These are phyloP conservation scores for Papilio elwesi DNA, from an alignment of 2,888 invertebrate species.

Conservation along the genomic window DNA sequence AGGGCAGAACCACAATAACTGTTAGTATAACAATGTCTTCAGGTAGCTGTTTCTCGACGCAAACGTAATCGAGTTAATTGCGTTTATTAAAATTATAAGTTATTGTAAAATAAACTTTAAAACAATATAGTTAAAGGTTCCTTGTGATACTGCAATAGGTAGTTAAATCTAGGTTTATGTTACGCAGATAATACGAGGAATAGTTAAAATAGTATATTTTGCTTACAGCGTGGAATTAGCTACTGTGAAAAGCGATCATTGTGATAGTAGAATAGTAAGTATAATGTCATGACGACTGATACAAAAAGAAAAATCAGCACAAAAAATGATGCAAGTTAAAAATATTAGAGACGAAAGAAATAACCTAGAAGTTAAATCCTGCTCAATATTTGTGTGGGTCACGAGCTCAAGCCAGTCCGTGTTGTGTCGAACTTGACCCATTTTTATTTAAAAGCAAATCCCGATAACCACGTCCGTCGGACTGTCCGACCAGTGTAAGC, in stretches of 20 bases:
- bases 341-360: constrained; percentile 12
- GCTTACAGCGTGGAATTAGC: not conserved
- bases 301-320: not conserved
- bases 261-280: too few relatives aligned
- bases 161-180: not conserved
- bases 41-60: constrained; percentile 70
- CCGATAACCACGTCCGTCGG: constrained; percentile 31
- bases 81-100: constrained; percentile 40
- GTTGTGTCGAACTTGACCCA: constrained; percentile 15
- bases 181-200: constrained; percentile 4
- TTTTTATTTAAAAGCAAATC: constrained; percentile 34
- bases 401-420: not conserved
- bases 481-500: constrained; percentile 59
- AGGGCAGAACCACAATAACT: constrained; percentile 66
- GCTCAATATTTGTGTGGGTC: constrained; percentile 7
- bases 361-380: constrained; percentile 2
- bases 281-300: not conserved
- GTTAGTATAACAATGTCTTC: constrained; percentile 71
- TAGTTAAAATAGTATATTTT: constrained; percentile 22
- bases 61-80: constrained; percentile 53
- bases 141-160: not conserved
- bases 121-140: not conserved
- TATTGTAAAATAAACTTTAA: constrained; percentile 47
- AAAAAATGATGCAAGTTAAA: not conserved
- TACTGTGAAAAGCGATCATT: too few relatives aligned